Conservation (phyloP, 2,797 vertebrate genomes). For the Liasis olivaceus region DNA sequence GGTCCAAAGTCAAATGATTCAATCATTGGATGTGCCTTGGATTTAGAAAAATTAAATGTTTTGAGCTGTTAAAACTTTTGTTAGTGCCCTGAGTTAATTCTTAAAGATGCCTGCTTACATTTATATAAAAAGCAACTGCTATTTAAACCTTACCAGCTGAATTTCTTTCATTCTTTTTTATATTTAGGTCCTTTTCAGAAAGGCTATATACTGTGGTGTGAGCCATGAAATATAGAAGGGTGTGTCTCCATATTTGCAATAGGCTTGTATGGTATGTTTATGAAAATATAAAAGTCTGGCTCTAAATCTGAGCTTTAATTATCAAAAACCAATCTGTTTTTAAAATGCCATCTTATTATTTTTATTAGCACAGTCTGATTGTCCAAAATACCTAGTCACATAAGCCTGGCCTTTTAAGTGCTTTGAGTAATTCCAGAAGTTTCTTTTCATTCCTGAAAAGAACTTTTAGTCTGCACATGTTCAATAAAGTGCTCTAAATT, state of each 20-base stretch:
- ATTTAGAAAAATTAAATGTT: constrained; percentile 30
- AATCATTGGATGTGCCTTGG: constrained; percentile 13
- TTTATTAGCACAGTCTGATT: not conserved
- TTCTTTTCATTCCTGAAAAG: constrained; percentile 23
- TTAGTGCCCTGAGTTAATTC: constrained; percentile 25
- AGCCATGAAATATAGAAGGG: constrained; percentile 24
- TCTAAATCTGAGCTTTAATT: constrained; percentile 40
- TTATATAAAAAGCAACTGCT: constrained; percentile 23
- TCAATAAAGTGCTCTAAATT: not conserved
- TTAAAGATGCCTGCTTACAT: not conserved
- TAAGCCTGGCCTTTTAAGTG: not conserved
- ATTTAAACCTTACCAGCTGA: constrained; percentile 38
- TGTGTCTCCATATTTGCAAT: constrained; percentile 47
- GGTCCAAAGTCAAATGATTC: constrained; percentile 20
- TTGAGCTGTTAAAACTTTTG: constrained; percentile 44
- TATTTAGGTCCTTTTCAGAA: constrained; percentile 46
- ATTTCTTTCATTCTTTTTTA: constrained; percentile 50
- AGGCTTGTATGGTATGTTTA: constrained; percentile 27
- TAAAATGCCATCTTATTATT: constrained; percentile 34
- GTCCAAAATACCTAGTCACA: constrained; percentile 7
- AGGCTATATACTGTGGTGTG: not conserved
- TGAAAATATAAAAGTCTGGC: constrained; percentile 43
- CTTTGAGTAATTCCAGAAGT: not conserved
- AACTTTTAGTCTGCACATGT: not conserved
- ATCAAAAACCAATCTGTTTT: not conserved